Conservation (phyloP, 92 coral and sea anemone species). For the Heteractis magnifica region DNA sequence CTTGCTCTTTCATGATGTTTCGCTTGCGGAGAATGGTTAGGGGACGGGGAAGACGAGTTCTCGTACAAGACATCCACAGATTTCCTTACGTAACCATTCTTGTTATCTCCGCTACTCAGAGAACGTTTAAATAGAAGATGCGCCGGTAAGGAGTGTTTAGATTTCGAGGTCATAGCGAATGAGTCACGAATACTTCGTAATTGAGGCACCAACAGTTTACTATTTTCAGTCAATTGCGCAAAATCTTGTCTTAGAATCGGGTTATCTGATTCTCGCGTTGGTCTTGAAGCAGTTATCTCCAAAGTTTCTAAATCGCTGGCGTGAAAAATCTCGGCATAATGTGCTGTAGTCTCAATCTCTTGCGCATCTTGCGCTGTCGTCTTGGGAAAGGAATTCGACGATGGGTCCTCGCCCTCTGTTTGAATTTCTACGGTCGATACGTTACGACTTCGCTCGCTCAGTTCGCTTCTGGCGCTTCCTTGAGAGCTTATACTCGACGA, state of each 20-base stretch:
- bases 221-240: conserved; percentile 36
- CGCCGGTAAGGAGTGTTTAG: conserved; percentile 21
- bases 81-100: conserved; percentile 18
- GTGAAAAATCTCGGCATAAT: conserved; percentile 81
- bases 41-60: conserved; percentile 47
- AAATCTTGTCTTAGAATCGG: conserved; percentile 86
- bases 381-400: conserved; percentile 28
- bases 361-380: conserved; percentile 54
- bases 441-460: conserved; percentile 8
- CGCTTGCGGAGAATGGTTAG: conserved; percentile 58
- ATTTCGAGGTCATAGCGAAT: conserved; percentile 41
- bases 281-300: conserved; percentile 68
- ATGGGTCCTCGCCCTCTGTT: conserved; percentile 19
- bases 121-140: conserved; percentile 41
- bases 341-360: conserved; percentile 62
- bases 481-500: conserved; percentile 55
- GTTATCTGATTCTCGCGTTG: conserved; percentile 90
- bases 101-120: conserved; percentile 28
- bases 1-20: conserved; percentile 25
- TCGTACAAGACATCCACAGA: conserved; percentile 41
- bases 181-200: conserved; percentile 55
- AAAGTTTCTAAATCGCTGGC: conserved; percentile 38
- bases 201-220: conserved; percentile 36
- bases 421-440: conserved; percentile 31
- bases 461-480: conserved; percentile 12